These are phyloP conservation scores for Astur gentilis DNA, from an alignment of 2,113 vertebrate species.

Conservation along the genomic window DNA sequence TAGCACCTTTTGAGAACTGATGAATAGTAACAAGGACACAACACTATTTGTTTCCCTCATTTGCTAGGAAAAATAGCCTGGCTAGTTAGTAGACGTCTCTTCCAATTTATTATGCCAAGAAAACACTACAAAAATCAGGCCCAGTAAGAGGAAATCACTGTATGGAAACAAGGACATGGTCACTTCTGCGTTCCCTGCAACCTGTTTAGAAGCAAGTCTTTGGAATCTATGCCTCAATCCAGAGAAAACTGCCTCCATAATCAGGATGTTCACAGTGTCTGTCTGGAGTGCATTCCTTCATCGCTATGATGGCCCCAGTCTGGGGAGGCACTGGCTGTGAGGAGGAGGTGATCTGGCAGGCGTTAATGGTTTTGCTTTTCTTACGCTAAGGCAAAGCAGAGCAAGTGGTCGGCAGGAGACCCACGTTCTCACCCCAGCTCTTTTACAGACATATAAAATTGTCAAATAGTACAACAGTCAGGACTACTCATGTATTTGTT, in stretches of 20 bases:
- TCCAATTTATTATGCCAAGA: background rate
- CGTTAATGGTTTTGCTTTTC: background rate
- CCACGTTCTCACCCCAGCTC: background rate
- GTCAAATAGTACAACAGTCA: background rate
- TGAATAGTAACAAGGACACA: background rate
- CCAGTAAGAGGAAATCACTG: background rate
- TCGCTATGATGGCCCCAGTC: fast-evolving
- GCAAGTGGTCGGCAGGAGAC: background rate
- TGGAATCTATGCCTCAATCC: background rate
- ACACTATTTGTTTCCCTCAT: background rate
- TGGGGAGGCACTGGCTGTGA: background rate
- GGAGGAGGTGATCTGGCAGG: background rate
- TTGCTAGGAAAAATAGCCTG: background rate
- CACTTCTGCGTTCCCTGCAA: background rate
- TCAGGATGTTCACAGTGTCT: background rate
- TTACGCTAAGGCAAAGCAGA: background rate
- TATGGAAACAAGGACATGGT: background rate
- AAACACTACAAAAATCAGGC: background rate
- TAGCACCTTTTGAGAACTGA: background rate
- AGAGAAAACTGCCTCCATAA: background rate
- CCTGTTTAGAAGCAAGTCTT: background rate
- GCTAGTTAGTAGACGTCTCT: background rate
- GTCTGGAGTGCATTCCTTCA: background rate
- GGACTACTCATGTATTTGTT: background rate
- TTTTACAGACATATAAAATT: background rate